These are phyloP conservation scores for Nasonovia ribisnigri DNA, from an alignment of 2,888 invertebrate genomes.

Conservation along the genomic window DNA sequence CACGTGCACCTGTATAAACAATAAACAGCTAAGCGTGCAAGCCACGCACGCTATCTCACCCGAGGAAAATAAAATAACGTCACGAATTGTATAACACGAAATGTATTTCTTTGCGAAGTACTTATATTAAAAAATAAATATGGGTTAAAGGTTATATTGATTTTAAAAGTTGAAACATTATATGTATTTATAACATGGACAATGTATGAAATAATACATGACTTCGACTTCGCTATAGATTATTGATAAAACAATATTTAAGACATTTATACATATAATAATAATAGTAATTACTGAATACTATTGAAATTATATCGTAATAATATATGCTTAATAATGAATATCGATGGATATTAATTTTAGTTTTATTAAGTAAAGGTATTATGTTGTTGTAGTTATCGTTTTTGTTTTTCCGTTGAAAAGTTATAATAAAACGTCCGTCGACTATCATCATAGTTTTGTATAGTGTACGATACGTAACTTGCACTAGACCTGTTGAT, in stretches of 20 bases:
- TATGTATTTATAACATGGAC: not conserved
- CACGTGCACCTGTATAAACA: slow-evolving; percentile 38
- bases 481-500: not conserved
- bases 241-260: not conserved
- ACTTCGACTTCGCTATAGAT: not conserved
- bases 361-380: not conserved
- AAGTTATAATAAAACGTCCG: not conserved
- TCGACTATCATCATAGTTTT: not conserved
- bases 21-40: not conserved
- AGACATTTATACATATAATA: not conserved
- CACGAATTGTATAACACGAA: not conserved
- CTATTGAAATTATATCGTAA: not conserved
- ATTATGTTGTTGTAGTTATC: not conserved
- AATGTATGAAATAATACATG: not conserved
- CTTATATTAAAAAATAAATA: not conserved
- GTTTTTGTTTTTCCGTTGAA: not conserved
- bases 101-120: not conserved
- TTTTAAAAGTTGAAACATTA: slow-evolving; percentile 9
- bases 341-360: not conserved
- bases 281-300: not conserved
- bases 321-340: not conserved
- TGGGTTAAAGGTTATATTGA: not conserved
- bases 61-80: slow-evolving; percentile 31
- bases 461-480: not conserved
- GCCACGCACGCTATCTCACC: not conserved